phyloP scores from a whole-genome alignment of 2,797 vertebrate species.

The Melanotaenia pygmaea region DNA sequence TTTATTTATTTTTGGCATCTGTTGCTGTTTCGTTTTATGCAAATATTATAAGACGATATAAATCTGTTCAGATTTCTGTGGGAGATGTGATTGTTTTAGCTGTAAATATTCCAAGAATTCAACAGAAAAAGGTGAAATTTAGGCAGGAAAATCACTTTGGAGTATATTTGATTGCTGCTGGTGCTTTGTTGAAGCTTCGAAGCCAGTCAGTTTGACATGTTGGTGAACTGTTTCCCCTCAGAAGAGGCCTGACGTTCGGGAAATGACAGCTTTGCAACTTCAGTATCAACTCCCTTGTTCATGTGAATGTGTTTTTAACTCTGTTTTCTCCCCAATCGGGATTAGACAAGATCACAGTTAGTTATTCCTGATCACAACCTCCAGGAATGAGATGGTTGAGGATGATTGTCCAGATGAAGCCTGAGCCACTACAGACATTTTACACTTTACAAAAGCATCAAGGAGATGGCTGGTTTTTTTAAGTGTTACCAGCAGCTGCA shows the following conservation, averaged over 20 bases:
- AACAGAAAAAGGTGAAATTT: neutral
- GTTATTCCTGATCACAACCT: neutral
- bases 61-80: conserved; percentile 1
- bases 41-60: conserved; percentile 28
- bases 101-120: neutral
- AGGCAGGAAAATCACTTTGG: neutral
- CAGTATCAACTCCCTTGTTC: conserved; percentile 7
- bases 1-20: neutral
- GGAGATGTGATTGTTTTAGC: conserved; percentile 13
- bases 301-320: conserved; percentile 8
- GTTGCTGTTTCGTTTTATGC: conserved; percentile 7
- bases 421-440: neutral
- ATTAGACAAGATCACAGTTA: neutral
- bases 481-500: neutral
- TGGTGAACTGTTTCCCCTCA: conserved; percentile 20
- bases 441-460: neutral
- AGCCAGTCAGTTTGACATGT: conserved; percentile 25
- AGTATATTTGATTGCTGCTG: conserved; percentile 3
- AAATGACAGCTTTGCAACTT: conserved; percentile 5
- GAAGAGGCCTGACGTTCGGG: conserved; percentile 18
- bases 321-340: neutral
- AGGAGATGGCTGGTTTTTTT: no score
- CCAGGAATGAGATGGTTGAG: neutral
- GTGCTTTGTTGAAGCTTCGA: neutral
- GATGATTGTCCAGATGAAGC: no score